Base-by-base conservation (phyloP, 1,140 invertebrate genomes). In the Pseudomyrmex dendroicus region DNA sequence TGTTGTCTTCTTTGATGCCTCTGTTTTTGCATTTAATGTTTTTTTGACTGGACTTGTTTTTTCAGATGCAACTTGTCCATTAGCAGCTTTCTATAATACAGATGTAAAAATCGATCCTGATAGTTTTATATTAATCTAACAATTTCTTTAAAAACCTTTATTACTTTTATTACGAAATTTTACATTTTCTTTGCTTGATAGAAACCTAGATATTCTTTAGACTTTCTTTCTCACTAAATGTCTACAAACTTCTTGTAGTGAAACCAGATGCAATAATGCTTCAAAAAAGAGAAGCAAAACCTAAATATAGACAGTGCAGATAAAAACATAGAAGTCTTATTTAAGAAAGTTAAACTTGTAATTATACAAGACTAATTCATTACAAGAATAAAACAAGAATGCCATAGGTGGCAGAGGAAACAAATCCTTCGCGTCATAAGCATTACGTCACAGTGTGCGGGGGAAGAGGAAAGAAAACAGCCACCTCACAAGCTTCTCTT, bases 21-120 rank as follows among this genome's bases (percentile, higher is more conserved):
- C 94, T 1, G 85, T 92, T 87, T 95, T 95, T 5, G 82, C 84
- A 20, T 93, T 90, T 25, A 92, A 92, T 20, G 88, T 90, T 86
- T 95, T 95, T 73, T 95, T 94, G 46, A 95, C 95, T 89, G 87
- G 95, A 94, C 92, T 95, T 91, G 89, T 94, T 91, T 94, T 94
- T 66, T 94, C 93, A 77, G 82, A 92, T n/a, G 89, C 73, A 17
- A 94, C 88, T 84, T 94, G 92, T 2, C 94, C 95, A 92, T 95
- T 95, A 12, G 90, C 89, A 82, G 93, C 88, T 89, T 94, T 94
- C 95, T 95, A 74, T 48, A 94, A 93, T 73, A 82, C 86, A 70
- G 57, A 61, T 15, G 70, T 20, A 22, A 82, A 4, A 76, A 44
- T 10, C 2, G 1, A 17, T 78, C 12, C 7, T 61, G 7, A 52